A percentile compares a stretch with the other conserved stretches of the same genome.
These are phyloP conservation scores for Torymus tubicola DNA, from an alignment of 2,888 invertebrate species.

Conservation along the genomic window DNA sequence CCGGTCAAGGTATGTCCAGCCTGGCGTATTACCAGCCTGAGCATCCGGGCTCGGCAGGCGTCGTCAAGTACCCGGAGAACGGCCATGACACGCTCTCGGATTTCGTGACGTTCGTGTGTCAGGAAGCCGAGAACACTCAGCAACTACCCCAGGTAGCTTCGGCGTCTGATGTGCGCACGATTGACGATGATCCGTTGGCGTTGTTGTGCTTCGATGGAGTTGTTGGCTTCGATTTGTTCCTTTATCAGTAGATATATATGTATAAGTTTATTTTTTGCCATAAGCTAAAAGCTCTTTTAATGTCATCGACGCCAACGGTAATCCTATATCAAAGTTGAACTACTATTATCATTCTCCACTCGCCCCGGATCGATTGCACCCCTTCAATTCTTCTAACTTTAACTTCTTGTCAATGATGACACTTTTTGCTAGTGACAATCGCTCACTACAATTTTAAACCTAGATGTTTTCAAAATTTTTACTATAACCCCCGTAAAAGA, in stretches of 20 bases:
- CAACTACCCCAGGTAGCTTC: conserved; percentile 84
- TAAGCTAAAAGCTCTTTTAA: conserved; percentile 6
- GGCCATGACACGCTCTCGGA: conserved; percentile 95
- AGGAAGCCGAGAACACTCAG: conserved; percentile 89
- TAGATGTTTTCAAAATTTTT: no score
- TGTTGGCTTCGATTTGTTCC: conserved; percentile 11
- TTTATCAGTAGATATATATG: no score
- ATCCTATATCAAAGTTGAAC: conserved; percentile 59
- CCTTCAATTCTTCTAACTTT: background rate
- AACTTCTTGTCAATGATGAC: no score
- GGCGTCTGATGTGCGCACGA: conserved; percentile 50
- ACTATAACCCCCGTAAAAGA: no score
- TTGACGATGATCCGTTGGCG: conserved; percentile 21
- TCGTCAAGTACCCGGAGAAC: conserved; percentile 87
- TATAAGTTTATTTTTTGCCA: no score
- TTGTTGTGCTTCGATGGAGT: conserved; percentile 18
- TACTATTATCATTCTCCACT: conserved; percentile 69
- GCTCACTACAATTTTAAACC: no score
- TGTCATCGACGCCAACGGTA: conserved; percentile 54
- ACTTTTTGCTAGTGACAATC: no score
- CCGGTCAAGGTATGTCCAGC: conserved; percentile 77
- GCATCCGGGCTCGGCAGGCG: conserved; percentile 76
- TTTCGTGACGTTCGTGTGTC: conserved; percentile 97
- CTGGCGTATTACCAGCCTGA: conserved; percentile 79
- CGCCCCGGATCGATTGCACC: conserved; percentile 64